Base-by-base conservation (phyloP, 2,113 vertebrate genomes). In the Python bivittatus region DNA sequence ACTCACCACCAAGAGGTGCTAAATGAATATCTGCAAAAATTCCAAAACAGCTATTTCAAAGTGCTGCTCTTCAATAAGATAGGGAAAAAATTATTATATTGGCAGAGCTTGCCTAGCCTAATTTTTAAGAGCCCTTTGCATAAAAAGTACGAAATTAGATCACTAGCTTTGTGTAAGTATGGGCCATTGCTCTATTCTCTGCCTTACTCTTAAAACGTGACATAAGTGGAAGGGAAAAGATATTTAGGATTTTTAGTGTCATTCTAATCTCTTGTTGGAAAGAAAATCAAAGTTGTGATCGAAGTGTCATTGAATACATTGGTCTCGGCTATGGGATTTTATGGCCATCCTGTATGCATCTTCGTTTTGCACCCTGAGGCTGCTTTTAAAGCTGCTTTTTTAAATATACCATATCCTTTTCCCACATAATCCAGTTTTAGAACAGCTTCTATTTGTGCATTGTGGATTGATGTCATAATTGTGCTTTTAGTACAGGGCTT, bases 401-500 rank as follows among this genome's bases (percentile, higher is more conserved):
- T 20, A 11, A 44, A 57, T 79, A 6, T 17, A 57, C 64, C 23
- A 42, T 48, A 54, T 11, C 10, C 22, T 48, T 60, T 60, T 33
- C 6, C 64, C 84, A 53, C 72, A 56, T 48, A 88, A 52, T 44
- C 64, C 29, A 84, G 17, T 92, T 92, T 92, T 83, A 92, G 86
- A 92, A 88, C 54, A n/a, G 9, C 27, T 92, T 88, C 91, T 88
- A 52, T 92, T 88, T 84, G 64, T 84, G 86, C 15, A 84, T 25
- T 88, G 86, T 83, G 91, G 54, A 2, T 88, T 92, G 64, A 88
- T 92, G 85, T 92, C 91, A 57, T 54, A 92, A 88, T 12, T 79
- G 38, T 84, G 53, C 88, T 87, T 88, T 92, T 84, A 92, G 86
- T 84, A 52, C 54, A 60, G 56, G 38, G 54, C 86, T 88, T 83